Conservation (phyloP, 2,113 vertebrate genomes). For the Natator depressus region DNA sequence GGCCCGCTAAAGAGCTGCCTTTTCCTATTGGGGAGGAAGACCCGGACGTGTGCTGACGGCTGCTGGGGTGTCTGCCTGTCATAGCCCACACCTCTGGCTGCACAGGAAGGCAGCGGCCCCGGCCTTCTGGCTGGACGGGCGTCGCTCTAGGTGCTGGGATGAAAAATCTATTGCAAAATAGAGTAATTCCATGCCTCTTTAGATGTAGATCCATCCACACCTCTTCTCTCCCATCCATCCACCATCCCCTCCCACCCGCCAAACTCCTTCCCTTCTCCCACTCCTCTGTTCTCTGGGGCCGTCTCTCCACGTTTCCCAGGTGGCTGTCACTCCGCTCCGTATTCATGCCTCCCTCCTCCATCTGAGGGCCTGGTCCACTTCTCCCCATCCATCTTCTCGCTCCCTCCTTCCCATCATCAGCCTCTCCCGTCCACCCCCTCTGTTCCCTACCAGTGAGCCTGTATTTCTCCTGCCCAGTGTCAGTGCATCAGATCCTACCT, state of each 20-base stretch:
- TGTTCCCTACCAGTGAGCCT: not conserved
- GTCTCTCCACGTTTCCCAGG: accelerated
- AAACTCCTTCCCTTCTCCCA: not conserved
- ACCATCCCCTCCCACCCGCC: not conserved
- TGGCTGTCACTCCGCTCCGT: not conserved
- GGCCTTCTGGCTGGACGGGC: accelerated
- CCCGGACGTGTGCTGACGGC: not conserved
- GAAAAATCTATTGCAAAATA: not conserved
- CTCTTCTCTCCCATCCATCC: not conserved
- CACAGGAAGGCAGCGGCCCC: accelerated
- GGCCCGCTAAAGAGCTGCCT: not conserved
- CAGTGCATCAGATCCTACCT: not conserved
- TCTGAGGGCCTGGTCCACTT: not conserved
- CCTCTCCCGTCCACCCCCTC: not conserved
- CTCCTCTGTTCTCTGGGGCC: accelerated
- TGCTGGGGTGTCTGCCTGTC: not conserved
- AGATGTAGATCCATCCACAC: not conserved
- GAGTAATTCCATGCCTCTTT: not conserved
- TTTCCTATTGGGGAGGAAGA: not conserved
- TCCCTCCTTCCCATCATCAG: not conserved
- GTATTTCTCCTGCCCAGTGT: not conserved
- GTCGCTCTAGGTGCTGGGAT: not conserved
- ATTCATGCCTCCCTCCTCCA: not conserved
- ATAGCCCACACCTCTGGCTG: not conserved
- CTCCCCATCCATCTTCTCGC: not conserved